Base-by-base conservation (phyloP, 2,797 vertebrate genomes). In the Spinibarbus caldwelli region DNA sequence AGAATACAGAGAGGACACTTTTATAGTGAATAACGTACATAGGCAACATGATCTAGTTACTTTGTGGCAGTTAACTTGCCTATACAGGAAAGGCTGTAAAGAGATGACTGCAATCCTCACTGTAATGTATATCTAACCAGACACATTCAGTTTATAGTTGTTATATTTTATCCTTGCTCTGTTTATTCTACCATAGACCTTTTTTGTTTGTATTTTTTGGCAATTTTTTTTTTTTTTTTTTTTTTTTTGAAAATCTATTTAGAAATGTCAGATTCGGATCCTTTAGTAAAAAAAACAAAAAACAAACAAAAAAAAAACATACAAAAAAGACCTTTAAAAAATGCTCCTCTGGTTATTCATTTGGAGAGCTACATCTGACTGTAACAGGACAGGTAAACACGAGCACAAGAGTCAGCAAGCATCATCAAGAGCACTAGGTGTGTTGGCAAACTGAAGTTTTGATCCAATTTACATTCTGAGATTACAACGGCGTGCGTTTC, bases 361-460 rank as follows among this genome's bases (percentile, higher is more conserved):
- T 67, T 70, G 19, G n/a, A 71, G 67, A 70, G 84, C 75, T 83
- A 76, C 17, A 41, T 83, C 59, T 86, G 77, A 84, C 59, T 26
- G 38, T 70, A 73, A 72, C 49, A 80, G 67, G 29, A 68, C 77
- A 84, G 41, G 3, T 73, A 49, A 86, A 83, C 68, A 43, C 75
- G 75, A 73, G 70, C 47, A 86, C 57, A 67, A 80, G 77, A 43
- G 71, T 77, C 54, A 73, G 43, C 67, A 26, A 86, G 81, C 49
- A 86, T 77, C 71, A 67, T 59, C 67, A 17, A 49, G 57, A 80
- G 57, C 45, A 78, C 17, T 43, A 75, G 83, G 57, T 34, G 59
- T 88, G 75, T 84, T 80, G 84, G 87, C 84, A 83, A 86, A 86
- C 79, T n/a, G 23, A 82, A 31, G 31, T 80, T 73, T 52, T n/a